Percentiles rank a stretch among this genome's conserved stretches.
These are phyloP conservation scores for Pycnomerus fuliginosus DNA, from an alignment of 2,888 invertebrate genomes.

Conservation along the genomic window DNA sequence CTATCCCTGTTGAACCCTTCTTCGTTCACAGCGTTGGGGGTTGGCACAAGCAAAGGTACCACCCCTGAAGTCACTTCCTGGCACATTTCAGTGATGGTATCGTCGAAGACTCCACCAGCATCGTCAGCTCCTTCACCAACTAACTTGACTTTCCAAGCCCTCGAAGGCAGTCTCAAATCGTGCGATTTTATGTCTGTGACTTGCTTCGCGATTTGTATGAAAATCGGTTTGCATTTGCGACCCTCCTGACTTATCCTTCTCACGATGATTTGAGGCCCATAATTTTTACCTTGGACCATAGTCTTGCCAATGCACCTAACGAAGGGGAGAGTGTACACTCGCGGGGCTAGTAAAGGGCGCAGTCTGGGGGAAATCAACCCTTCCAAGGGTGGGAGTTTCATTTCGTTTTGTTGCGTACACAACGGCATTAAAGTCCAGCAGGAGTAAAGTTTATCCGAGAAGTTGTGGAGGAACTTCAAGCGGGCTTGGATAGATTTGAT, in stretches of 20 bases:
- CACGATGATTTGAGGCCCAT: constrained; percentile 66
- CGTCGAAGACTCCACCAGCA: constrained; percentile 69
- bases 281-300: constrained; percentile 67
- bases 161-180: constrained; percentile 61
- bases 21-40: constrained; percentile 63
- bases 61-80: constrained; percentile 60
- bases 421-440: constrained; percentile 60
- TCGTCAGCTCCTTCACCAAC: constrained; percentile 69
- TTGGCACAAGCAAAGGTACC: constrained; percentile 61
- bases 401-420: constrained; percentile 49
- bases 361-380: constrained; percentile 53
- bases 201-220: constrained; percentile 63
- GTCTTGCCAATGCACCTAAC: constrained; percentile 64
- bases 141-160: constrained; percentile 67
- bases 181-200: constrained; percentile 60
- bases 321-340: constrained; percentile 64
- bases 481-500: constrained; percentile 57
- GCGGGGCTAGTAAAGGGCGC: constrained; percentile 58
- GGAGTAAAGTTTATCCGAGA: constrained; percentile 63
- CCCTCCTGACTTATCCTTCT: constrained; percentile 60
- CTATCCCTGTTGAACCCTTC: constrained; percentile 64
- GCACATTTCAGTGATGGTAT: constrained; percentile 69
- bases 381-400: constrained; percentile 51
- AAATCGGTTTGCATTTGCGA: constrained; percentile 60
- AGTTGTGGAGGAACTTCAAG: constrained; percentile 59